Base-by-base conservation (phyloP, 2,888 invertebrate species). In the Erannis defoliaria region DNA sequence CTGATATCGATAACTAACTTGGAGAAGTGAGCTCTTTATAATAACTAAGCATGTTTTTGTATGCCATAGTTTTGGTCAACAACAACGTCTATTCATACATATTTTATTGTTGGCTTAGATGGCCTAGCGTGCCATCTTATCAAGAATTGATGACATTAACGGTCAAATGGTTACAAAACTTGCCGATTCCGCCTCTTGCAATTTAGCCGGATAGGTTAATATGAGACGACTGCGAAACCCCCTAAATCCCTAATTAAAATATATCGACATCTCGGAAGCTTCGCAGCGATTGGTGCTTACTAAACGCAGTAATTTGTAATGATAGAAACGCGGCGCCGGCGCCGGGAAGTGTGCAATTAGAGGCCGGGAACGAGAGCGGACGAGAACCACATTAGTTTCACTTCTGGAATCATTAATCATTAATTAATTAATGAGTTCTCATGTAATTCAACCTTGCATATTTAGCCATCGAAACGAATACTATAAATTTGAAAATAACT, bases 221-320 rank as follows among this genome's bases (percentile, higher is more conserved):
- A 5, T 0, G 8, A 23, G 9, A 26, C n/a, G n/a, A n/a, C n/a
- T n/a, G n/a, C n/a, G n/a, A n/a, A n/a, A n/a, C n/a, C n/a, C n/a
- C 4, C 14, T 23, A 33, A 21, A 53, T 10, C 55, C 45, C 55
- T 62, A 55, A 46, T 51, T 50, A 62, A 59, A 62, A 57, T 49
- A 46, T 55, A 62, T 59, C 50, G 42, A 55, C 40, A 45, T 43
- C 38, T 62, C 37, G 18, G 18, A 31, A 57, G 58, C 54, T 58
- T 31, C 35, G 37, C 49, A 49, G 43, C 60, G 63, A 65, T 63
- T 59, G 68, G 50, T 38, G 56, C 51, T 58, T 49, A 61, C 61
- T 62, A 63, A 68, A 68, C 46, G 63, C 55, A 53, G 56, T 63
- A 59, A 63, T 63, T 68, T 65, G 61, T 65, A 65, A 68, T 67